Evolutionary conservation across 2,797 vertebrate species (phyloP), one percentile per base, ranked within the genome.

Genomic region (Mustela erminea): DNA sequence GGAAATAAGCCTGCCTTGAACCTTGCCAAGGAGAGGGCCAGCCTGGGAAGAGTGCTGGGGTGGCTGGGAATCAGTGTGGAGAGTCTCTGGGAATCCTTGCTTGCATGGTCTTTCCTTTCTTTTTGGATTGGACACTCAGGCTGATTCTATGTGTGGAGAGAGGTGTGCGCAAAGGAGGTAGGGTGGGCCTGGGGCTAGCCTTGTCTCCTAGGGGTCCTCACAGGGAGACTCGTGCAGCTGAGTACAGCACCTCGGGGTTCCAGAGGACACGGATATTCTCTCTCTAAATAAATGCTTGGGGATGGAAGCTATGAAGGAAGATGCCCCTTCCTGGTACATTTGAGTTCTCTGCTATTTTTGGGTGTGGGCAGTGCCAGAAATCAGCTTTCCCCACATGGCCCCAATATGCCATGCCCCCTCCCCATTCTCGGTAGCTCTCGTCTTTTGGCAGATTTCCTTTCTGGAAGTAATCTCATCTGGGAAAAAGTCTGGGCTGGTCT

Each of bases 1-100:
- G 97, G 94, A 97, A 97, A 95, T 93, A 72, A 96, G 93, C 35
- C 94, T 85, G 93, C 70, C 29, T 96, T 91, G 92, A 97, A 92
- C 89, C 96, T 86, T 1, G 29, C 94, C 35, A 70, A 93, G 54
- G 70, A 81, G 54, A 82, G 58, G 86, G 86, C 62, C 81, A 72
- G 93, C 27, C 82, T n/a, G 92, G 17, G n/a, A 20, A n/a, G 66
- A 70, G 81, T 23, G n/a, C 29, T 43, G 49, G 56, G 80, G 29
- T 38, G 68, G 72, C 7, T 41, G 58, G 89, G 58, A 21, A 9
- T 85, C 32, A 4, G 77, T 0, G 2, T 21, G 29, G 27, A n/a
- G 32, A 58, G 60, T 46, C 70, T 58, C 41, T 29, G 35, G 62
- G 49, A 75, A 56, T 77, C 68, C 72, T 83, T 29, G 81, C 43